Evolutionary conservation across 2,888 invertebrate genomes (phyloP).

Genomic region (Meta bourneti): DNA sequence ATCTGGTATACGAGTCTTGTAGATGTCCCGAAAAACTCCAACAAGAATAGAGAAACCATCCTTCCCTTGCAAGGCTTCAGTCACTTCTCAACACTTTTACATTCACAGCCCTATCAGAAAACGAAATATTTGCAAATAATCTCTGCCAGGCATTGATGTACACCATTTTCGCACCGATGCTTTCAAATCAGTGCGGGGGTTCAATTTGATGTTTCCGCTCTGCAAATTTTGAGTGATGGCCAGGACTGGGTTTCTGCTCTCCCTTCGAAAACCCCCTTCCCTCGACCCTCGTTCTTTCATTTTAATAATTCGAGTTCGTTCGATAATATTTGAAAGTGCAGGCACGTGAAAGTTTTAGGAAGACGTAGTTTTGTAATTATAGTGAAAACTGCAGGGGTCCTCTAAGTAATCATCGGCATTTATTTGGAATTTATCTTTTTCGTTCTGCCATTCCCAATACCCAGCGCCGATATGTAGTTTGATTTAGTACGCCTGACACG

Average conservation of each 20-base stretch:
- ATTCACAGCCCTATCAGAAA: neutral
- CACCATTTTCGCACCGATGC: neutral
- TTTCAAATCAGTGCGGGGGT: conserved; percentile 26
- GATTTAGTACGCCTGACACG: neutral
- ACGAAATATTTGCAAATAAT: neutral
- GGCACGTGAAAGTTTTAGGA: neutral
- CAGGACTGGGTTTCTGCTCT: neutral
- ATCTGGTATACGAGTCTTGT: no score
- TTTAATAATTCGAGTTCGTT: conserved; percentile 51
- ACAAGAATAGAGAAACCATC: neutral
- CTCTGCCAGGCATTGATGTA: neutral
- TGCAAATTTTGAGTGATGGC: conserved; percentile 59
- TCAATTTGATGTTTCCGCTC: conserved; percentile 57
- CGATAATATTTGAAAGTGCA: conserved; percentile 4
- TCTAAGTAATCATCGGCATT: conserved; percentile 15
- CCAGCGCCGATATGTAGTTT: neutral
- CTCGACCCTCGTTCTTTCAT: conserved; percentile 7
- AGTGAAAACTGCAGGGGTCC: neutral
- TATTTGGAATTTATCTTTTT: neutral
- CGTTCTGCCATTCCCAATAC: neutral
- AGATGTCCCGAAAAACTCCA: neutral
- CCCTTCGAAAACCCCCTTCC: conserved; percentile 7
- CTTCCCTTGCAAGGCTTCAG: neutral
- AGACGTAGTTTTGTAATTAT: conserved; percentile 26
- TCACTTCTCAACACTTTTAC: neutral